These are phyloP conservation scores for Monoplex corrugatus DNA, from an alignment of 2,888 invertebrate genomes.

Conservation along the genomic window DNA sequence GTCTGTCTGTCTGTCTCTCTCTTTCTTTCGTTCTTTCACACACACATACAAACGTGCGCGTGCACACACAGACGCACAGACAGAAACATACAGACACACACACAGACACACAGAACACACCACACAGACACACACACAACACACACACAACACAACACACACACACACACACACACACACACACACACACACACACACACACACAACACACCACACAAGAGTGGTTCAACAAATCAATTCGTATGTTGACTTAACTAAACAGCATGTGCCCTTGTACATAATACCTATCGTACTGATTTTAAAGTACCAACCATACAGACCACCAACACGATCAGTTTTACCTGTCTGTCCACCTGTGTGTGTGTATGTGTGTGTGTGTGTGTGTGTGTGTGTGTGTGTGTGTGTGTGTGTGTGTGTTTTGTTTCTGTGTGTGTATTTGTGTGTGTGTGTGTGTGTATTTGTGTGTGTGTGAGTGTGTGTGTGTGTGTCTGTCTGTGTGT, in stretches of 20 bases:
- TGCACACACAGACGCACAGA: too few species aligned
- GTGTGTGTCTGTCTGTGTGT: neutral
- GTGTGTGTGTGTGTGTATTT: neutral
- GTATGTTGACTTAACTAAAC: neutral
- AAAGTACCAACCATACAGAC: neutral
- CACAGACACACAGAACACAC: too few species aligned
- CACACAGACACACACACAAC: too few species aligned
- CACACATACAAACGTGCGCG: neutral
- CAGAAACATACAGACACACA: too few species aligned
- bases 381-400: conserved; percentile 17
- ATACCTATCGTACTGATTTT: neutral
- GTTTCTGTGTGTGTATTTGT: neutral
- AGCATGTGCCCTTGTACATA: neutral
- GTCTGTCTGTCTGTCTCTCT: conserved; percentile 5
- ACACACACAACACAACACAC: too few species aligned
- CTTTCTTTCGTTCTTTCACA: neutral
- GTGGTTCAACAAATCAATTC: neutral
- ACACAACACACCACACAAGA: too few species aligned
- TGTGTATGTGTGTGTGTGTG: neutral
- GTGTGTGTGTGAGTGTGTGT: conserved; percentile 20
- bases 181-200: too few species aligned
- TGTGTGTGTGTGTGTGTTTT: conserved; percentile 13
- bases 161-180: too few species aligned
- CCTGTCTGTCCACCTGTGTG: too few species aligned
- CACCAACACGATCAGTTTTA: neutral